Conservation (phyloP, 2,113 vertebrate genomes). For the Prunella fulvescens region DNA sequence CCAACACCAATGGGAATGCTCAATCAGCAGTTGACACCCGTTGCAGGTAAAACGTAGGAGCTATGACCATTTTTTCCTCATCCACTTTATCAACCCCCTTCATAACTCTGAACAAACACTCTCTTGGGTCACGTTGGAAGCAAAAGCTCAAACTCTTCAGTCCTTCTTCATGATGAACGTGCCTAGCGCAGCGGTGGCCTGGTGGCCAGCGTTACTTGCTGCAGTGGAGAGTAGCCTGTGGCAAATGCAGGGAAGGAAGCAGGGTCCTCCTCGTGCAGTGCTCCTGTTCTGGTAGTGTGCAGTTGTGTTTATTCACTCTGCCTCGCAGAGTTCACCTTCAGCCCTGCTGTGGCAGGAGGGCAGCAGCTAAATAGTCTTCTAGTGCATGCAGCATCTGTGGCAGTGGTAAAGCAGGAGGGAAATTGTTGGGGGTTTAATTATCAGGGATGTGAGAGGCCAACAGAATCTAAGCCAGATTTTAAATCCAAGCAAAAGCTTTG, state of each 20-base stretch:
- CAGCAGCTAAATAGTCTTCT: not conserved
- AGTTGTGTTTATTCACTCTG: not conserved
- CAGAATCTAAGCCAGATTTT: not conserved
- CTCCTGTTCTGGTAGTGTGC: not conserved
- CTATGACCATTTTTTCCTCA: constrained; percentile 80
- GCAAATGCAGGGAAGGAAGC: not conserved
- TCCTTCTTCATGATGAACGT: constrained; percentile 57
- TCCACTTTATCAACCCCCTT: constrained; percentile 81
- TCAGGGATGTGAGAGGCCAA: not conserved
- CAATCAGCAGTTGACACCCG: constrained; percentile 95
- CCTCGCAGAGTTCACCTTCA: not conserved
- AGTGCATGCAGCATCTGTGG: not conserved
- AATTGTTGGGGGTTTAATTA: not conserved
- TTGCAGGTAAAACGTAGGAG: constrained; percentile 93
- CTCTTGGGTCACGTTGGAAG: constrained; percentile 70
- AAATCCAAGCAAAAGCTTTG: not conserved
- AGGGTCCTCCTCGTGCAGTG: not conserved
- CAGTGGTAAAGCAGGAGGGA: not conserved
- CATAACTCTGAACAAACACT: constrained; percentile 69
- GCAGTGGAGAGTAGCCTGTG: constrained; percentile 31
- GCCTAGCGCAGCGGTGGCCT: constrained; percentile 40
- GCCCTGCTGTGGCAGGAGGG: not conserved
- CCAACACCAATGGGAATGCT: constrained; percentile 98
- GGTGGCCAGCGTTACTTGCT: constrained; percentile 2
- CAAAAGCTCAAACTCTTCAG: constrained; percentile 59